These are phyloP conservation scores for Gila orcuttii DNA, from an alignment of 2,113 vertebrate genomes.

Conservation along the genomic window DNA sequence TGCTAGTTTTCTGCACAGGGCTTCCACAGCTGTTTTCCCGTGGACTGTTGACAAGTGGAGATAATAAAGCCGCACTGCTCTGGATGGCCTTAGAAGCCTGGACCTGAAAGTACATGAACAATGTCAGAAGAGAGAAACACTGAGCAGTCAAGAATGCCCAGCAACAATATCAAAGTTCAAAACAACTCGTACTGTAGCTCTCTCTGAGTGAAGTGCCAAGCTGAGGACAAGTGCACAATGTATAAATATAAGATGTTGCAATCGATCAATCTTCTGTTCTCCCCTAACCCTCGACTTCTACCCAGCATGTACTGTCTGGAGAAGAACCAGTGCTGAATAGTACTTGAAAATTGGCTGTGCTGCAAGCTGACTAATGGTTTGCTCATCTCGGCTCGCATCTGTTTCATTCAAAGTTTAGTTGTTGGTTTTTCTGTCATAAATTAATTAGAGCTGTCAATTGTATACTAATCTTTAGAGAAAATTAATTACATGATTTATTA, in stretches of 20 bases:
- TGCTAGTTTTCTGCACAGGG: slow-evolving; percentile 38
- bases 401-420: neutral
- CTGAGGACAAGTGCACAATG: neutral
- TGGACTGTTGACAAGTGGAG: slow-evolving; percentile 56
- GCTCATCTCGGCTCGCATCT: neutral
- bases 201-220: neutral
- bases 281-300: neutral
- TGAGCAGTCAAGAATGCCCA: neutral
- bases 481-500: too few relatives aligned
- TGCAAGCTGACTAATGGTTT: slow-evolving; percentile 4
- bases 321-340: neutral
- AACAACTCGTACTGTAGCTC: neutral
- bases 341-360: slow-evolving; percentile 12
- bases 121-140: neutral
- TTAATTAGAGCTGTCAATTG: neutral
- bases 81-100: slow-evolving; percentile 51
- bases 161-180: neutral
- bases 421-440: neutral
- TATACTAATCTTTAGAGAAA: neutral
- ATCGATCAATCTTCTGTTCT: neutral
- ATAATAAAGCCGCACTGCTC: slow-evolving; percentile 61
- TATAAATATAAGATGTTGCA: neutral
- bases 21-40: slow-evolving; percentile 47
- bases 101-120: slow-evolving; percentile 49
- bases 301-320: neutral